Base-by-base conservation (phyloP, 2,888 invertebrate species). In the Brenthis hecate region DNA sequence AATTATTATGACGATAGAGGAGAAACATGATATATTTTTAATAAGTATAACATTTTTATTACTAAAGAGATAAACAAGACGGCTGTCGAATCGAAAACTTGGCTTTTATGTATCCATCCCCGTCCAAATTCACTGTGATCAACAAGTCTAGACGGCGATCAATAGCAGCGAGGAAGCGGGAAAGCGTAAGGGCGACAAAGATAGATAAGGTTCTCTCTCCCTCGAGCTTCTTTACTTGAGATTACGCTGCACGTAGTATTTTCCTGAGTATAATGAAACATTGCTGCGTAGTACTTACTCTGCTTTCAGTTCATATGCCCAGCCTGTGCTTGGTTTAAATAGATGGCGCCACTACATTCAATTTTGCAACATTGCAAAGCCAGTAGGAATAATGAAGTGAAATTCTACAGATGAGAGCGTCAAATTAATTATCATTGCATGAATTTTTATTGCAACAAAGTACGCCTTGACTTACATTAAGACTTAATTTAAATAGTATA, bases 131-230 rank as follows among this genome's bases (percentile, higher is more conserved):
- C 75, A 79, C 76, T 71, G 83, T 81, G 85, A 91, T 92, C 91
- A 91, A 91, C 92, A 91, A 91, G 92, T 92, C 89, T 87, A 89
- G 91, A 88, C 88, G 78, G 77, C 92, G 91, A 92, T 92, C 92
- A 92, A 92, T 92, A 92, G 84, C 81, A 78, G 74, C 77, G 82
- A 76, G 74, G 74, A 80, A 87, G 82, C 81, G 84, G 82, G 87
- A 85, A 74, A 74, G 81, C 77, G 76, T 71, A 72, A 66, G 85
- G 76, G 80, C 66, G 81, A 89, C 69, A 74, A 66, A 72, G 71
- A 76, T 32, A 60, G 71, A 73, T 61, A 57, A 71, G 53, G 57
- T 70, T 63, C 66, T 70, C 62, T 69, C 68, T 68, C 71, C 74
- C 68, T 66, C 71, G 66, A 65, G 61, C 62, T 64, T 67, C 65